A percentile compares a stretch with the other conserved stretches of the same genome.
Evolutionary conservation across 2,888 invertebrate species (phyloP).

Genomic region (Callyntrura sp.): DNA sequence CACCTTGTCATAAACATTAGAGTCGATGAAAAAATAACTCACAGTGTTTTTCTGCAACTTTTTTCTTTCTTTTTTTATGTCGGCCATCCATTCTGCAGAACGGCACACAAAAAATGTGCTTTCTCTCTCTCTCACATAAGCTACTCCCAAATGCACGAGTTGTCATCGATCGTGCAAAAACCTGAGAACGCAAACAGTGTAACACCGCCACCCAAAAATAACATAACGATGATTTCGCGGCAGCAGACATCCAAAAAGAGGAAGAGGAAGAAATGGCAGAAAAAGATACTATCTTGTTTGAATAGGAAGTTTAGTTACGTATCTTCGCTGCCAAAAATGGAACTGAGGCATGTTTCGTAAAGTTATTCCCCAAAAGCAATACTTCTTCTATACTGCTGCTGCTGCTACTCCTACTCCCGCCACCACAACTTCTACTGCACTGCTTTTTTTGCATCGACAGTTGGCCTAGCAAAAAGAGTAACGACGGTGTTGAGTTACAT

Average conservation of each 20-base stretch:
- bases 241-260: not conserved
- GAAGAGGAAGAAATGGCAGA: not conserved
- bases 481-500: not conserved
- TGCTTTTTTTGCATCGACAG: not conserved
- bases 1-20: slow-evolving; percentile 15
- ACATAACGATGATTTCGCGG: not conserved
- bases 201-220: not conserved
- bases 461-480: not conserved
- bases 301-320: not conserved
- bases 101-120: not conserved
- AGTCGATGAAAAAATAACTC: not conserved
- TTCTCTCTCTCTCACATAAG: not conserved
- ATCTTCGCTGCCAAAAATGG: not conserved
- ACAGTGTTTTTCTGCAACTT: slow-evolving; percentile 52
- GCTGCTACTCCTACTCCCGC: not conserved
- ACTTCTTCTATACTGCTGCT: too few species aligned
- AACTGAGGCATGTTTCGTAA: slow-evolving; percentile 6
- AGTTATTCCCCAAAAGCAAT: not conserved
- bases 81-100: slow-evolving; percentile 24
- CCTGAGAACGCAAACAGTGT: not conserved
- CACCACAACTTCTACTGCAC: not conserved
- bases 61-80: too few species aligned
- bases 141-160: slow-evolving; percentile 41
- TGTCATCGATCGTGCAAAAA: slow-evolving; percentile 68
- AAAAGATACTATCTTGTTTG: slow-evolving; percentile 8